Evolutionary conservation across 2,888 invertebrate species (phyloP), one percentile per base, ranked within the genome.

Genomic region (Brachypalpus laphriformis): DNA sequence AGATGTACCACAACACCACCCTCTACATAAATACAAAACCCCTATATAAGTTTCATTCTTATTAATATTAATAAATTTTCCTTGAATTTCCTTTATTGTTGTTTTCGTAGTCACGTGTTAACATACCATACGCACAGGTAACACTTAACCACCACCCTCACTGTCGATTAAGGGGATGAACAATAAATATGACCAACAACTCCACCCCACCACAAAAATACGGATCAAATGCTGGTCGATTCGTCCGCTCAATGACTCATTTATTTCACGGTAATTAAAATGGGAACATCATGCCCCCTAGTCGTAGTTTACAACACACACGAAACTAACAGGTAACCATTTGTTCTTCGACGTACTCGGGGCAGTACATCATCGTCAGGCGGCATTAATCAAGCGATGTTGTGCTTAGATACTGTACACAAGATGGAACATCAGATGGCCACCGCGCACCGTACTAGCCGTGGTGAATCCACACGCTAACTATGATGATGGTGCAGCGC

Each of bases 191-290:
- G 20, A 11, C 16, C 51, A n/a, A 47, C 28, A 4, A 16, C 4
- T 5, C 25, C 5, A 9, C 51, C 57, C 56, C 37, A 22, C 22
- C 25, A n/a, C 8, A n/a, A 18, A 59, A 34, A 70, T 31, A 20
- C 65, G 56, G 65, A 65, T 45, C 74, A 66, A 76, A 45, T 61
- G 20, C 25, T 31, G 34, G 63, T 14, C 59, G 70, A 42, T 34
- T 71, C 72, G 49, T 65, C 42, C 68, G 22, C 31, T 72, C 66
- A 56, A 63, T 83, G 83, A 83, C 74, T 78, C 83, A 83, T 83
- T 83, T 57, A 65, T 83, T 83, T 83, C 83, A 83, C 70, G 83
- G 78, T 80, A 83, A 80, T 83, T 83, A 83, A 83, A 83, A 66
- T 34, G 31, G 57, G 65, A 51, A 59, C 71, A 59, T 34, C 40